Conservation (phyloP, 2,113 vertebrate species). For the Antidorcas marsupialis region DNA sequence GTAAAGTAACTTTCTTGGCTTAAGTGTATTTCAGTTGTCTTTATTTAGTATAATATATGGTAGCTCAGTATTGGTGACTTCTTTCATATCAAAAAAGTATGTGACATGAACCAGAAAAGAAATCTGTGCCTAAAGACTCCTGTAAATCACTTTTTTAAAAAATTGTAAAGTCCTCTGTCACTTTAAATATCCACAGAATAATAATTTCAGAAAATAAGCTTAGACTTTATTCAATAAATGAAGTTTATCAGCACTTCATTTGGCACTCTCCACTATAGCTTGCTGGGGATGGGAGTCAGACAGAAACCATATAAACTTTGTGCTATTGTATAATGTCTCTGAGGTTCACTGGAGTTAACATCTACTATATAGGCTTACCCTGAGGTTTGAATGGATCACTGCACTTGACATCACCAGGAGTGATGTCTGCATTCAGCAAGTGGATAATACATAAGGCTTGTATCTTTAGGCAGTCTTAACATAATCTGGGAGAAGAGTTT, state of each 20-base stretch:
- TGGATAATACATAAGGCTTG: neutral
- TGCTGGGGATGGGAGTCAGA: neutral
- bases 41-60: neutral
- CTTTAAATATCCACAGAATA: neutral
- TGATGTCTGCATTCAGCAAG: neutral
- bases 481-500: neutral
- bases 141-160: neutral
- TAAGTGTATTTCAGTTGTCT: neutral
- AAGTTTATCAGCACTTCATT: neutral
- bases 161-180: neutral
- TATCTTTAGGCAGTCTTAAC: neutral
- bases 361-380: rapidly evolving
- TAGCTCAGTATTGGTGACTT: neutral
- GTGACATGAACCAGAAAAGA: neutral
- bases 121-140: neutral
- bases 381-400: neutral
- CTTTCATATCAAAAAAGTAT: neutral
- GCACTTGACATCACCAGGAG: neutral
- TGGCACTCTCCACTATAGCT: neutral
- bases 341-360: neutral
- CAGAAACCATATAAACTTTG: neutral
- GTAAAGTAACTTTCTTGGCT: neutral
- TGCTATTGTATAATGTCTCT: neutral
- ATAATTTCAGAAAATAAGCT: neutral
- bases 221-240: neutral